These are phyloP conservation scores for Mesaphorura yosii DNA, from an alignment of 1,140 invertebrate species.

Conservation along the genomic window DNA sequence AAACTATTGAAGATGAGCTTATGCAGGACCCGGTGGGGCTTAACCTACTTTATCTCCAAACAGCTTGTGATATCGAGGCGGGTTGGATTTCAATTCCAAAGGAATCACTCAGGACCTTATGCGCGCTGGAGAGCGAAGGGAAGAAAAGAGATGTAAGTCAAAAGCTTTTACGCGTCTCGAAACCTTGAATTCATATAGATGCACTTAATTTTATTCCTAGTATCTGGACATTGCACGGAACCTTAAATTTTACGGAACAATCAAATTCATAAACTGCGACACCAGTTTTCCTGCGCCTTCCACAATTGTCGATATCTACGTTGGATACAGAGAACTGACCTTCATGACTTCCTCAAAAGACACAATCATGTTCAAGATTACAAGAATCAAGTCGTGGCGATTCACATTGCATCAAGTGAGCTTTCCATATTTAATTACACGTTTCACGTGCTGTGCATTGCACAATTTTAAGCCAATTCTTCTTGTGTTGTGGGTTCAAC, in stretches of 20 bases:
- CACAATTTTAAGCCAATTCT: conserved; percentile 9
- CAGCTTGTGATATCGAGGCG: conserved; percentile 67
- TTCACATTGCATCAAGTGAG: conserved; percentile 72
- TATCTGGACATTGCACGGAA: conserved; percentile 68
- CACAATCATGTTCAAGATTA: conserved; percentile 81
- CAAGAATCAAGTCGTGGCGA: conserved; percentile 89
- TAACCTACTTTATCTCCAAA: conserved; percentile 79
- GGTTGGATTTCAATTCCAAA: conserved; percentile 67
- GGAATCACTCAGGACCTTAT: conserved; percentile 56
- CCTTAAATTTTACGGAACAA: conserved; percentile 76
- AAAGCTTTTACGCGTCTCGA: not conserved
- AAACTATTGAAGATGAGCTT: conserved; percentile 59
- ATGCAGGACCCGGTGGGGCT: conserved; percentile 68
- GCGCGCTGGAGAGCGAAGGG: conserved; percentile 55
- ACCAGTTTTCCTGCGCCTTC: conserved; percentile 64
- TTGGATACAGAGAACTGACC: conserved; percentile 66
- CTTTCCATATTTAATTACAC: conserved; percentile 24
- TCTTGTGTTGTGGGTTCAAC: not conserved
- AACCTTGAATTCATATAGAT: conserved; percentile 3
- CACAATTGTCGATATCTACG: conserved; percentile 53
- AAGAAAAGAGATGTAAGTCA: conserved; percentile 63
- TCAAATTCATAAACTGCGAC: conserved; percentile 64
- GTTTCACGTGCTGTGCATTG: conserved; percentile 5
- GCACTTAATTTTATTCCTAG: conserved; percentile 41
- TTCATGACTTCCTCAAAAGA: conserved; percentile 45